Evolutionary conservation across 2,113 vertebrate genomes (phyloP).

Genomic region (Danionella cerebrum): DNA sequence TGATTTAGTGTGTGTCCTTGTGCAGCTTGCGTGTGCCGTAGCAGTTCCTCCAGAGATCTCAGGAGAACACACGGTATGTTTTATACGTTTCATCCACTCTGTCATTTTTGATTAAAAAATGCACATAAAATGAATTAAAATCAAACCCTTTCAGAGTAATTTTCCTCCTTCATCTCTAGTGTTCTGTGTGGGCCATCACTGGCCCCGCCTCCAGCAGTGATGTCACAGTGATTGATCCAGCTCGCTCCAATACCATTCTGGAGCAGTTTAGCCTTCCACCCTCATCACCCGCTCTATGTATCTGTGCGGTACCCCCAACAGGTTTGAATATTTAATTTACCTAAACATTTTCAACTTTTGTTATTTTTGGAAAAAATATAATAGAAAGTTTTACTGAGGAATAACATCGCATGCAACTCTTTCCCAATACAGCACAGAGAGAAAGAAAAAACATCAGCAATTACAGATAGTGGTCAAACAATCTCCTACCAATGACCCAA

Average conservation of each 20-base stretch:
- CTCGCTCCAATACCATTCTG: constrained; percentile 67
- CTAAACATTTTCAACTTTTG: too few species aligned
- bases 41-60: constrained; percentile 64
- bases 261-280: constrained; percentile 70
- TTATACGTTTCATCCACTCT: too few species aligned
- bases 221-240: constrained; percentile 68
- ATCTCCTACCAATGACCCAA: too few species aligned
- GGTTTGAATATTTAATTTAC: constrained; percentile 48
- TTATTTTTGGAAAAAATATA: too few species aligned
- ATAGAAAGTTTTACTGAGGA: too few species aligned
- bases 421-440: too few species aligned
- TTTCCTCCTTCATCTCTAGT: constrained; percentile 47
- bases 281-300: constrained; percentile 66
- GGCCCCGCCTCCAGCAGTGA: constrained; percentile 67
- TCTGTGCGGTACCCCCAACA: constrained; percentile 64
- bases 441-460: too few species aligned
- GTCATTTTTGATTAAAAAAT: too few species aligned
- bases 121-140: background rate
- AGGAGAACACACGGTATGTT: constrained; percentile 61
- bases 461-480: too few species aligned
- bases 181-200: constrained; percentile 67
- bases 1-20: background rate
- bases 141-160: background rate
- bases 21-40: constrained; percentile 62
- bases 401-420: too few species aligned